Evolutionary conservation across 2,113 vertebrate species (phyloP), one percentile per base, ranked within the genome.

Genomic region (Picathartes gymnocephalus): DNA sequence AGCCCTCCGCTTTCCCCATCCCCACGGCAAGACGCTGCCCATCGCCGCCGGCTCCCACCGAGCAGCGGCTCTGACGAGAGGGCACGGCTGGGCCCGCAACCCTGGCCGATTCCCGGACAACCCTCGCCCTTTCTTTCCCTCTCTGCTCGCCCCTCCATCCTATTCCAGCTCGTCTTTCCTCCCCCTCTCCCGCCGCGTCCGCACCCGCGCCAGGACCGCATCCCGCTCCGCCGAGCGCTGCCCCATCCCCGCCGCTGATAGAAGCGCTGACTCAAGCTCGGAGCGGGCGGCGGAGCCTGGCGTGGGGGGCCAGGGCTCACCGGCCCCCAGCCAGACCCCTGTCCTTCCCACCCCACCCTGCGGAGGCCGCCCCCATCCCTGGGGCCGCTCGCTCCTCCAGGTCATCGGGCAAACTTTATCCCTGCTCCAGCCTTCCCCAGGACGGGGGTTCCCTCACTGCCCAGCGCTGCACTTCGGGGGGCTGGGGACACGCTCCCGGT

Each of bases 211-310:
- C 98, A 97, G 98, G 96, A 97, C 97, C 98, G 92, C 97, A 66
- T 95, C 94, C 93, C 97, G 45, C 96, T 95, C 95, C 87, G 97
- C 97, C 98, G 97, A 98, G 98, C 98, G 94, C 97, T 97, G 97
- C 98, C 98, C 98, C 97, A 97, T 97, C 98, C 98, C 98, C 97
- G 96, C 97, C 97, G 98, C 97, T 97, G 97, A 97, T 98, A 98
- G 98, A 98, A 98, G 97, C 98, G 98, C 98, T 98, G 98, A 98
- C 98, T 99, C 98, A 98, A 98, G 78, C 91, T 21, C 54, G 40
- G 60, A 80, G 56, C n/a, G 24, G 58, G 57, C 62, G 19, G 24
- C 31, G 44, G 62, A 88, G 37, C 60, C 13, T 33, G 31, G 65
- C 5, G 6, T 47, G 22, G 15, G 40, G 40, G 17, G 27, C 39